These are phyloP conservation scores for Polietes domitor DNA, from an alignment of 2,888 invertebrate genomes.

Conservation along the genomic window DNA sequence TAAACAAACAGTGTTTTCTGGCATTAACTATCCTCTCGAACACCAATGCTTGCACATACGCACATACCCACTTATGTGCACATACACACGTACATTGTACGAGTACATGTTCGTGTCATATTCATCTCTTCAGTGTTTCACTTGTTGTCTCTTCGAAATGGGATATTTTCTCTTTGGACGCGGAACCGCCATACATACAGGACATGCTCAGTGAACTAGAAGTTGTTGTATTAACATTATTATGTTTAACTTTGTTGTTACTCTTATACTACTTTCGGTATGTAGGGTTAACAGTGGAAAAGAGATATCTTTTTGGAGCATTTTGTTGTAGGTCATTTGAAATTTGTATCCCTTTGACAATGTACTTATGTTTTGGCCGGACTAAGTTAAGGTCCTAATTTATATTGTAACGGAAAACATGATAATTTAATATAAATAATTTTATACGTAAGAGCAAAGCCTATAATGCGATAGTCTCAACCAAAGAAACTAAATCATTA, in stretches of 20 bases:
- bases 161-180: constrained; percentile 18
- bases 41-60: not conserved
- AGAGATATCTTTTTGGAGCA: not conserved
- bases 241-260: not conserved
- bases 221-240: too few relatives aligned
- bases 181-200: not conserved
- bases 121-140: not conserved
- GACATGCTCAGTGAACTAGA: not conserved
- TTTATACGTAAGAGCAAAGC: too few relatives aligned
- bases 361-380: too few relatives aligned
- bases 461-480: too few relatives aligned
- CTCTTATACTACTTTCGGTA: not conserved
- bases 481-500: too few relatives aligned
- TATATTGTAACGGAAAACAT: too few relatives aligned
- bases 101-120: not conserved
- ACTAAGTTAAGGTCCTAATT: too few relatives aligned
- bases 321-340: not conserved
- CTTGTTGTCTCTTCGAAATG: not conserved
- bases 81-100: not conserved
- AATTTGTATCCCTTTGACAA: too few relatives aligned
- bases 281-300: not conserved
- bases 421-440: too few relatives aligned
- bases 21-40: constrained; percentile 31
- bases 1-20: constrained; percentile 28
- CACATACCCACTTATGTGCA: not conserved